Conservation (phyloP, 2,797 vertebrate species). For the Fundulus diaphanus region DNA sequence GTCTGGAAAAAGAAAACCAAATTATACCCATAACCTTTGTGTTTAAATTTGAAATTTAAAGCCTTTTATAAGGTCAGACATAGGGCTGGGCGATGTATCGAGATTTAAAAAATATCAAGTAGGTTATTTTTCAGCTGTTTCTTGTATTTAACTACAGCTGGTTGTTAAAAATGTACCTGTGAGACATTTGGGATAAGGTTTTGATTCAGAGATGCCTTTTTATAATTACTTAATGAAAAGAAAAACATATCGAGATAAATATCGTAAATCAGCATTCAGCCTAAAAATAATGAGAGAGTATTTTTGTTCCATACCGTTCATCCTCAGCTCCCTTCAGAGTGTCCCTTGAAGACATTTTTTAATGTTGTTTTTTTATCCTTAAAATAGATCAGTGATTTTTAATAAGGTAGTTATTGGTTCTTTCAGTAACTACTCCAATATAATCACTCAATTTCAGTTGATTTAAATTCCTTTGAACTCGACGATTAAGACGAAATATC, state of each 20-base stretch:
- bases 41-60: background rate
- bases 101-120: no score
- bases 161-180: no score
- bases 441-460: background rate
- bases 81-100: no score
- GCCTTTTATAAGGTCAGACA: background rate
- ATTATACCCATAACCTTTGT: background rate
- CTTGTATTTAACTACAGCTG: no score
- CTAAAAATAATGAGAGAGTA: no score
- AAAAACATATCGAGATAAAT: no score
- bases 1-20: background rate
- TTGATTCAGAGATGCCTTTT: no score
- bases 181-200: no score
- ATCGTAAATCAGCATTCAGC: no score
- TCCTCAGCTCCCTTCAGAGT: background rate
- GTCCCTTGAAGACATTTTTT: background rate
- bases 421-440: background rate
- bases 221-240: no score
- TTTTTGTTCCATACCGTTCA: no score
- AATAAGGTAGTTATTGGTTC: background rate
- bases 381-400: background rate
- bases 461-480: background rate
- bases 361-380: background rate
- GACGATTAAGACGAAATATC: background rate
- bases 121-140: no score